These are phyloP conservation scores for Schizotus pectinicornis DNA, from an alignment of 2,888 invertebrate species.

Conservation along the genomic window DNA sequence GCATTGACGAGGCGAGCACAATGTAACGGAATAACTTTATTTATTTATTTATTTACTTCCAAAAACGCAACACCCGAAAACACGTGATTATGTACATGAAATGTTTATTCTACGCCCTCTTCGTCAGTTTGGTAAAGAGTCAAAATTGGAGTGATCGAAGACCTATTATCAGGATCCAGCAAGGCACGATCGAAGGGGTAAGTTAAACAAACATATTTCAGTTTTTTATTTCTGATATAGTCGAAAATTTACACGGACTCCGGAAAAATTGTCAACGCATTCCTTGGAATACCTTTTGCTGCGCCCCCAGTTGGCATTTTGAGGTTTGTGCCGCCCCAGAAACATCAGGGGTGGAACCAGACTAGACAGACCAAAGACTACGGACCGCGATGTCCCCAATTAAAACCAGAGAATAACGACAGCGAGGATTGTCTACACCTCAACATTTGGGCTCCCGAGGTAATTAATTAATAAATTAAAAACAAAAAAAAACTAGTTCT, in stretches of 20 bases:
- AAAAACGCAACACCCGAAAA: neutral
- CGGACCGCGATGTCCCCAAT: slow-evolving; percentile 73
- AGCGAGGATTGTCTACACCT: slow-evolving; percentile 89
- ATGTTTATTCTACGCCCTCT: neutral
- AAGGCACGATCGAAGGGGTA: slow-evolving; percentile 68
- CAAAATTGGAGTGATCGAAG: slow-evolving; percentile 42
- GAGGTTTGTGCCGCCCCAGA: slow-evolving; percentile 76
- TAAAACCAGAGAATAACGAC: slow-evolving; percentile 48
- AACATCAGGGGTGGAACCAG: slow-evolving; percentile 74
- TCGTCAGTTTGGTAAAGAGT: slow-evolving; percentile 20
- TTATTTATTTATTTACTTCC: slow-evolving; percentile 15
- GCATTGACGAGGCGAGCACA: slow-evolving; percentile 15
- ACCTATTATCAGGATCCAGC: slow-evolving; percentile 62
- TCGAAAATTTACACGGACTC: slow-evolving; percentile 65
- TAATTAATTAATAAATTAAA: slow-evolving; percentile 45
- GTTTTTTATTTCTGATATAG: slow-evolving; percentile 56
- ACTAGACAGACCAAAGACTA: slow-evolving; percentile 74
- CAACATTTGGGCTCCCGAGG: slow-evolving; percentile 88
- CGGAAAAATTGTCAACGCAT: slow-evolving; percentile 69
- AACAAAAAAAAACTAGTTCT: neutral
- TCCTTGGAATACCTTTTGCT: slow-evolving; percentile 82
- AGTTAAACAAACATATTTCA: slow-evolving; percentile 45
- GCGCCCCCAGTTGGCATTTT: slow-evolving; percentile 74
- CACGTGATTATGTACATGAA: neutral
- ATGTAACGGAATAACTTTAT: slow-evolving; percentile 25